Conservation (phyloP, 2,888 invertebrate genomes). For the Acronicta leporina region DNA sequence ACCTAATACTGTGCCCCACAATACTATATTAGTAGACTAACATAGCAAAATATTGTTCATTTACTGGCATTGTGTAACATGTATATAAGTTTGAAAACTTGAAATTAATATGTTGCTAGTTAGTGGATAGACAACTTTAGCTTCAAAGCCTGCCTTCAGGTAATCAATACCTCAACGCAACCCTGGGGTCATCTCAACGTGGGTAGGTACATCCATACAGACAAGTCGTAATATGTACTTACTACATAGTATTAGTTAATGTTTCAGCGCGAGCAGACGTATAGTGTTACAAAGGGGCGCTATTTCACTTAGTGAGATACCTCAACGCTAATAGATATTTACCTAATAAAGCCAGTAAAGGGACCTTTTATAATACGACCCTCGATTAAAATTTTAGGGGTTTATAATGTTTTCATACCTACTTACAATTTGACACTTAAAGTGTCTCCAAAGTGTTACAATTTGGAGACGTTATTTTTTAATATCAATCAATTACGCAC, state of each 20-base stretch:
- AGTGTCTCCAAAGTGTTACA: not conserved
- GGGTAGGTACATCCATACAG: constrained; percentile 8
- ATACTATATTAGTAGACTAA: too few relatives aligned
- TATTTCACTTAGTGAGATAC: constrained; percentile 17
- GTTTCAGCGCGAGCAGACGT: constrained; percentile 14
- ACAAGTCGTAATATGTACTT: too few relatives aligned
- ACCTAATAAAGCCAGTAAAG: constrained; percentile 21
- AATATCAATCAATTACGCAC: constrained; percentile 21
- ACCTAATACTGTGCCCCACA: too few relatives aligned
- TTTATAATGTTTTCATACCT: constrained; percentile 5
- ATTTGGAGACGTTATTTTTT: constrained; percentile 6
- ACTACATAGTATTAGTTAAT: constrained; percentile 35
- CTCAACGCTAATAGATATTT: constrained; percentile 42
- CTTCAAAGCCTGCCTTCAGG: constrained; percentile 8
- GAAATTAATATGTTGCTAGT: constrained; percentile 3
- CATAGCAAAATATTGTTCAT: too few relatives aligned
- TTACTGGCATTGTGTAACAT: too few relatives aligned
- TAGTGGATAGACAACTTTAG: constrained; percentile 1
- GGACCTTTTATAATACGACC: constrained; percentile 34
- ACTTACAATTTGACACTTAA: not conserved
- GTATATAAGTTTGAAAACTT: not conserved
- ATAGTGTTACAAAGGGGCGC: constrained; percentile 24
- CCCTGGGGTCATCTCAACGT: constrained; percentile 14
- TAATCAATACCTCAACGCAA: constrained; percentile 29
- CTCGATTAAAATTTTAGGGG: constrained; percentile 31